Conservation (phyloP, 2,797 vertebrate genomes). For the Cyclura pinguis region DNA sequence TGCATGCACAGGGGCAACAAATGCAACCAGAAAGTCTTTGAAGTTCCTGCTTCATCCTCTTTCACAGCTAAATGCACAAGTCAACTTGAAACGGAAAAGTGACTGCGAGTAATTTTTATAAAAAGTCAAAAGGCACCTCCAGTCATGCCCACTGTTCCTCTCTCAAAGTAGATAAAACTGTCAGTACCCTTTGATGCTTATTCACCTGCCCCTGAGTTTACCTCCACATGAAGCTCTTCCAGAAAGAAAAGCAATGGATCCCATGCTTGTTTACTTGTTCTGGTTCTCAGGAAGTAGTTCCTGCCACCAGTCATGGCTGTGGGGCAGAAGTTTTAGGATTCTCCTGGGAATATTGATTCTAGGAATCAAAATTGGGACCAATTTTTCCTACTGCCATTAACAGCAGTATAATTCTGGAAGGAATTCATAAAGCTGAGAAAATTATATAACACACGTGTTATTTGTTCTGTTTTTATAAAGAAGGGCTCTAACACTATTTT, state of each 20-base stretch:
- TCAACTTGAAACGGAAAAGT: too few relatives aligned
- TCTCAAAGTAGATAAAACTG: too few relatives aligned
- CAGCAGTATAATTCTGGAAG: background rate
- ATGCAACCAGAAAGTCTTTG: background rate
- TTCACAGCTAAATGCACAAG: background rate
- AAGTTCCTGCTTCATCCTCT: background rate
- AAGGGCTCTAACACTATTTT: conserved; percentile 30
- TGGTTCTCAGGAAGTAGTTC: background rate
- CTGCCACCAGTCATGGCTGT: too few relatives aligned
- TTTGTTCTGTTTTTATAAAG: background rate
- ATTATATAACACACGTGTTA: too few relatives aligned
- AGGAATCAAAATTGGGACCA: background rate
- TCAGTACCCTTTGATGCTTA: background rate
- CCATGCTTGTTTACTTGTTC: background rate
- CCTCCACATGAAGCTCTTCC: background rate
- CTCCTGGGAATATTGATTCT: background rate
- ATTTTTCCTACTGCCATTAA: background rate
- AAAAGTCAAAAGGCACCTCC: too few relatives aligned
- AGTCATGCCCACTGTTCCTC: too few relatives aligned
- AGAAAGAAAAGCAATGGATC: background rate
- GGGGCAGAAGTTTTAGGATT: too few relatives aligned
- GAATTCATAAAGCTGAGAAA: too few relatives aligned
- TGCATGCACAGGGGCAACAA: background rate
- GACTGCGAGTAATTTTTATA: too few relatives aligned
- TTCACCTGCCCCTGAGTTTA: background rate